Base-by-base conservation (phyloP, 2,888 invertebrate genomes). In the Agrenia bidenticulata region DNA sequence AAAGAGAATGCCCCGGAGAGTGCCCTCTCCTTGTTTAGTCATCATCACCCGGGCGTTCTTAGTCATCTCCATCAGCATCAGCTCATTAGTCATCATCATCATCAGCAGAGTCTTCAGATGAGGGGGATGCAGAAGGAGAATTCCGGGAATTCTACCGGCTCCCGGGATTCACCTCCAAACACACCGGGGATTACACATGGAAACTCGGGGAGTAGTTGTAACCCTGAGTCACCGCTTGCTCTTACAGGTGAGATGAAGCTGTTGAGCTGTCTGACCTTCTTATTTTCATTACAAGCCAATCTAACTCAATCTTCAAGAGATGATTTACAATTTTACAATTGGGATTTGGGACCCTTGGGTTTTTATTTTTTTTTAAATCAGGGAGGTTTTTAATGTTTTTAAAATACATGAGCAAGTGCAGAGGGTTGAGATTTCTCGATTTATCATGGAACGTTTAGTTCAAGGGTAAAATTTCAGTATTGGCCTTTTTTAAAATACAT, bases 161-260 rank as follows among this genome's bases (percentile, higher is more conserved):
- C 42, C 17, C 58, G 58, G 0, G 74, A 74, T 45, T 74, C 72
- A 45, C 74, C 73, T 21, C 70, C 71, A 57, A 67, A 67, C 27
- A 71, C 71, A 64, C 73, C 72, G 49, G 71, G 73, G 60, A 60
- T 66, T 37, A 57, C 62, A n/a, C 59, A 50, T 45, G 60, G 62
- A 57, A 66, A 54, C 53, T 70, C 67, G 58, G 68, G 69, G 57
- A 66, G 67, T 61, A 70, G 67, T 41, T 71, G 58, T 49, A 66
- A 65, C 17, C 64, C 68, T 49, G 69, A 72, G 21, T 69, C 67
- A 58, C 72, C 74, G 23, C 58, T 66, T 15, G 66, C 70, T 17
- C 66, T 74, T 24, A 67, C 74, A 66, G 72, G 72, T 72, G 55
- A 7, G 26, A 1, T 54, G 24, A 26, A 50, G 13, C n/a, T n/a